These are phyloP conservation scores for Abramis brama DNA, from an alignment of 2,113 vertebrate genomes.

Conservation along the genomic window DNA sequence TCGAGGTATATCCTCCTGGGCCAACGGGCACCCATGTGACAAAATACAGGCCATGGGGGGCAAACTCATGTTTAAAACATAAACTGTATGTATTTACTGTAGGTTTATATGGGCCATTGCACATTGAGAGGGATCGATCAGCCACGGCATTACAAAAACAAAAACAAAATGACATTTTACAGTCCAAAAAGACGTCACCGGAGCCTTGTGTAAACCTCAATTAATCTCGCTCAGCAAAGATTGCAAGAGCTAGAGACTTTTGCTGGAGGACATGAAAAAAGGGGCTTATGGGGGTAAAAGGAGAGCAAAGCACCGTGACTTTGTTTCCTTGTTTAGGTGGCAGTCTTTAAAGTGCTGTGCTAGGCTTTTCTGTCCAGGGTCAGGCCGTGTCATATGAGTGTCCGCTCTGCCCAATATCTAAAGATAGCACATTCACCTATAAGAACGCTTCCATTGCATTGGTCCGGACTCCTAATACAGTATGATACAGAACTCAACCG, in stretches of 20 bases:
- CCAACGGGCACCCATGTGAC: slow-evolving; percentile 79
- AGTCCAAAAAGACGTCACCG: background rate
- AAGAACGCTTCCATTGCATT: slow-evolving; percentile 71
- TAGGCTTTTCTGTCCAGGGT: slow-evolving; percentile 68
- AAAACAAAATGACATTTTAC: background rate
- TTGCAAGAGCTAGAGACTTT: background rate
- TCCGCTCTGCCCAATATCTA: slow-evolving; percentile 39
- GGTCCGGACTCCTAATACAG: slow-evolving; percentile 79
- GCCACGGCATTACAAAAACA: background rate
- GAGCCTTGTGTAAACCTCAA: background rate
- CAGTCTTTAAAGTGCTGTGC: slow-evolving; percentile 81
- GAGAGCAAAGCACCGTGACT: slow-evolving; percentile 60
- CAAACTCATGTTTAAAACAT: slow-evolving; percentile 15
- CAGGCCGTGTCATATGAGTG: slow-evolving; percentile 56
- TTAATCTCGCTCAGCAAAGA: background rate
- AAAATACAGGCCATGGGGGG: slow-evolving; percentile 47
- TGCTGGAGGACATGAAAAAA: slow-evolving; percentile 3
- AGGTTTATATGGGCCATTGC: slow-evolving; percentile 57
- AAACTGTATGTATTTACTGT: background rate
- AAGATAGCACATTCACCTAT: slow-evolving; percentile 59
- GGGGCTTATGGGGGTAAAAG: background rate
- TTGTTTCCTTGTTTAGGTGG: slow-evolving; percentile 67
- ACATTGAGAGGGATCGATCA: slow-evolving; percentile 47
- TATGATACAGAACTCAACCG: slow-evolving; percentile 73
- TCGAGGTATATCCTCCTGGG: slow-evolving; percentile 71